Base-by-base conservation (phyloP, 92 coral and sea anemone genomes). In the Parazoanthus swiftii region DNA sequence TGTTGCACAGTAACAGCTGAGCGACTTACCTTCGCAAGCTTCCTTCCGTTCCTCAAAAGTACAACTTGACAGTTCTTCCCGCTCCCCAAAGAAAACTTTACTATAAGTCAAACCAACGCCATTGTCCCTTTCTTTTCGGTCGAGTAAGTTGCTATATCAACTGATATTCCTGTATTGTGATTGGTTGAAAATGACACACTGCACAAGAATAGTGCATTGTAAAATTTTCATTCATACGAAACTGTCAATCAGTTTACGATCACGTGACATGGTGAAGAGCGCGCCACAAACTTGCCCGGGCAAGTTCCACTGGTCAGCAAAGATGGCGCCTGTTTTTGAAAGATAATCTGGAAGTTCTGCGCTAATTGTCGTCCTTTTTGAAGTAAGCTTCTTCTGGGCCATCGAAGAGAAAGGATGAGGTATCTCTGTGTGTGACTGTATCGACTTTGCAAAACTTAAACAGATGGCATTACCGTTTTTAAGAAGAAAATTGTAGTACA, bases 71-170 rank as follows among this genome's bases (percentile, higher is more conserved):
- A 66, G 83, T 89, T 82, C 76, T 59, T 74, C 85, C 85, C 81
- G 44, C 46, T 35, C 77, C 81, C 85, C 77, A 71, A 86, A 89
- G 89, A 89, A 94, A 90, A 86, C 91, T 91, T 95, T 95, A 93
- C 98, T 93, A 95, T 91, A 77, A 75, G 71, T 82, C 84, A 81
- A 93, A 93, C 88, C 92, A 94, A 93, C 98, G 96, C 94, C 98
- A 95, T 95, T 95, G 98, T 90, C 91, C 93, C 94, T 90, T 90
- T 89, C 90, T 91, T 83, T 88, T 93, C 91, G 88, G 88, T 93
- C 92, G 91, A 90, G 88, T 86, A 89, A 94, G 98, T 95, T 95
- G 98, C 98, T 93, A 95, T 95, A 93, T 95, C 98, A 95, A 95
- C 98, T 93, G 75, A 79, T 85, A 75, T 82, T 85, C 70, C 80